Evolutionary conservation across 92 coral and sea anemone genomes (phyloP), one percentile per base, ranked within the genome.

Genomic region (Pocillopora meandrina): DNA sequence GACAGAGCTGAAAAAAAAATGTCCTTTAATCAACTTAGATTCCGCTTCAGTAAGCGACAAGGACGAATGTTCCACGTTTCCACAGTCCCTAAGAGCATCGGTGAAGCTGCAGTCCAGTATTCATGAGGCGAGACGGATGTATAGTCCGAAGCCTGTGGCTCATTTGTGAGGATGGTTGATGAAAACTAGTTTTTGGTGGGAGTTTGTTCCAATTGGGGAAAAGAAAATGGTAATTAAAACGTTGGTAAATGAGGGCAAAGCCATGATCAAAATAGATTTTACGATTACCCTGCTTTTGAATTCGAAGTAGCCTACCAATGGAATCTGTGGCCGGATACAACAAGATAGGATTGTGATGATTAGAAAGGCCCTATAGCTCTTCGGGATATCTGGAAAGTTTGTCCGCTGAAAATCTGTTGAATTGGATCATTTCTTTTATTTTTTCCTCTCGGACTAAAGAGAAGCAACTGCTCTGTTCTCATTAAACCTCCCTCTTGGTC

Each of bases 161-260:
- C 76, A 10, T 71, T 71, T 71, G 57, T 36, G 15, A 71, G 52
- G 49, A 71, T 71, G 76, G 58, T 35, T 7, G 20, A 36, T 20
- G 76, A 71, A 2, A 12, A 71, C 19, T 71, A 58, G 5, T 3
- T 2, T 9, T 36, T 71, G 49, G 76, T 58, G 23, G n/a, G 52
- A 19, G 16, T 16, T 36, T 71, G 76, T 19, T 4, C 36, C 16
- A n/a, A 0, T 56, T 71, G 76, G 76, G 76, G 76, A 35, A 71
- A 36, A 71, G 61, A 33, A 17, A 71, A 36, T 1, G 76, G 59
- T 6, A 19, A 3, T 11, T 34, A 12, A 9, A 42, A 42, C 36
- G 76, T 71, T 42, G 76, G 61, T 12, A 71, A 71, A 49, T 71
- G 76, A 58, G 76, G 76, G 23, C 62, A 42, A 3, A 42, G 8